phyloP scores from a whole-genome alignment of 2,888 invertebrate species.

The Athalia cordata region DNA sequence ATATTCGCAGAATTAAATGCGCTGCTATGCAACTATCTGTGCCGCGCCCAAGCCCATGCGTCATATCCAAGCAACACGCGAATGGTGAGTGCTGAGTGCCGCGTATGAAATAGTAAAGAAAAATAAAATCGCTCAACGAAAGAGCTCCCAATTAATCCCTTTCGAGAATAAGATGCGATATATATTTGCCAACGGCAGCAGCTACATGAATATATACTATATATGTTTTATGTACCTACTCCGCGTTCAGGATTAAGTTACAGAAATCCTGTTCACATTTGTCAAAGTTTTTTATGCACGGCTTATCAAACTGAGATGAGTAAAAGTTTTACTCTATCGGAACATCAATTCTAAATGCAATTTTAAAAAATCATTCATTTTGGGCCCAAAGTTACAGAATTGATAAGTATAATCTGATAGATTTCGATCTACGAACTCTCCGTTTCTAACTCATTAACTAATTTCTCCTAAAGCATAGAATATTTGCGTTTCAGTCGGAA shows the following conservation, averaged over 20 bases:
- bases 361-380: too few relatives aligned
- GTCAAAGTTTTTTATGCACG: background rate
- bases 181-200: background rate
- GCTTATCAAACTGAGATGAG: too few relatives aligned
- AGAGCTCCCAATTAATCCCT: slow-evolving; percentile 29
- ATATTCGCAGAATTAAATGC: slow-evolving; percentile 33
- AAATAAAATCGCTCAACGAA: background rate
- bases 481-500: too few relatives aligned
- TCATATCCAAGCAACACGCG: slow-evolving; percentile 24
- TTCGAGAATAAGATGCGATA: slow-evolving; percentile 1
- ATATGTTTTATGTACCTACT: too few relatives aligned
- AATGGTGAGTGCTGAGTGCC: background rate
- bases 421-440: too few relatives aligned
- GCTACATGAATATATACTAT: background rate
- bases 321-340: too few relatives aligned
- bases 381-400: too few relatives aligned
- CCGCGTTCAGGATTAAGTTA: background rate
- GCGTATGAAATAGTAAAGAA: slow-evolving; percentile 4
- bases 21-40: background rate
- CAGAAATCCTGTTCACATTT: background rate
- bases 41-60: slow-evolving; percentile 28
- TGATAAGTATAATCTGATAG: too few relatives aligned
- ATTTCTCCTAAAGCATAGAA: too few relatives aligned
- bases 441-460: too few relatives aligned
- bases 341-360: too few relatives aligned